These are phyloP conservation scores for Halocaridina rubra DNA, from an alignment of 2,888 invertebrate genomes.

Conservation along the genomic window DNA sequence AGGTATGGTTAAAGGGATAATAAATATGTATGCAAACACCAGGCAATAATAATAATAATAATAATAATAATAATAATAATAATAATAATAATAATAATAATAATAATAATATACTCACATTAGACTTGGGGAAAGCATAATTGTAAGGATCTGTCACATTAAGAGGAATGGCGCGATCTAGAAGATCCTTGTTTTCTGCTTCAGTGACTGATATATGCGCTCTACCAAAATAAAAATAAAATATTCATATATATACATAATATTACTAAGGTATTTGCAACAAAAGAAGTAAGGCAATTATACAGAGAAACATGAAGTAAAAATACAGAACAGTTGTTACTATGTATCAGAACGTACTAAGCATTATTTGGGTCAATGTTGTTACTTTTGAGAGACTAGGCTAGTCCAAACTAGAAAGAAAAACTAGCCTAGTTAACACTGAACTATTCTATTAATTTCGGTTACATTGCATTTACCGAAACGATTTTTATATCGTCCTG, in stretches of 20 bases:
- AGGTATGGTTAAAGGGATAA: background rate
- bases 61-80: background rate
- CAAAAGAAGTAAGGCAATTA: background rate
- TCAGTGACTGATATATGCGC: background rate
- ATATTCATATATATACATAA: background rate
- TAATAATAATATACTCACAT: constrained; percentile 7
- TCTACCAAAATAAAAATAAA: background rate
- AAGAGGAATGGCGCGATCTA: constrained; percentile 15
- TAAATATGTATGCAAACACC: background rate
- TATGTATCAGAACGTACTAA: too few relatives aligned
- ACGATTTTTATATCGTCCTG: too few relatives aligned
- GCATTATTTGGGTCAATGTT: too few relatives aligned
- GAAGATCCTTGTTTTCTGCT: background rate
- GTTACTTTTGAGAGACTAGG: too few relatives aligned
- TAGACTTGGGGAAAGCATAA: constrained; percentile 17
- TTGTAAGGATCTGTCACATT: constrained; percentile 29
- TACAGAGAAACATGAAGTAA: too few relatives aligned
- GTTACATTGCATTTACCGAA: too few relatives aligned
- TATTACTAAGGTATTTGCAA: background rate
- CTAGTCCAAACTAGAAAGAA: too few relatives aligned
- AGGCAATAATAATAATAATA: background rate
- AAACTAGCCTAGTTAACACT: too few relatives aligned
- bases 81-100: background rate
- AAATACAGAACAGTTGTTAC: too few relatives aligned
- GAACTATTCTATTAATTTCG: too few relatives aligned